Conservation (phyloP, 2,888 invertebrate species). For the Stictocephala bisonia region DNA sequence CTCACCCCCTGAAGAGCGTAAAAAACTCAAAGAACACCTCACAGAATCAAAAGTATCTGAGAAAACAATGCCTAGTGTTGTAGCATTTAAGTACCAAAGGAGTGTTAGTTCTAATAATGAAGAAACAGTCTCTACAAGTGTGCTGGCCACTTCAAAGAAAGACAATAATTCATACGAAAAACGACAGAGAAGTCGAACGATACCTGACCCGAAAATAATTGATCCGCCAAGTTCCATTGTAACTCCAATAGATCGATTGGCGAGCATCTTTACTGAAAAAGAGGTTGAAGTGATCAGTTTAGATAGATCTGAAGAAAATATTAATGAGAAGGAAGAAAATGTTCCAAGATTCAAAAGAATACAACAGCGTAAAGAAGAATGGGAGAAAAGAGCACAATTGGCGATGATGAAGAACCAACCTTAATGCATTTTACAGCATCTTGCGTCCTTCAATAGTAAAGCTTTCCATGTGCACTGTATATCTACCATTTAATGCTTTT, state of each 20-base stretch:
- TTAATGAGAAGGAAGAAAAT: slow-evolving; percentile 42
- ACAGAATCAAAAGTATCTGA: slow-evolving; percentile 42
- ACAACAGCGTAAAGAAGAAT: slow-evolving; percentile 79
- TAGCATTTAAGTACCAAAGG: slow-evolving; percentile 46
- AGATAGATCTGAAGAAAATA: slow-evolving; percentile 40
- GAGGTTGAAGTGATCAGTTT: slow-evolving; percentile 43
- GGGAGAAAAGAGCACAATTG: slow-evolving; percentile 82
- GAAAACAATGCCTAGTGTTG: slow-evolving; percentile 23
- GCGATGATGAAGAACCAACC: slow-evolving; percentile 62
- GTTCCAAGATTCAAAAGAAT: slow-evolving; percentile 73
- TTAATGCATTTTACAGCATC: slow-evolving; percentile 20
- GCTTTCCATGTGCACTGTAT: slow-evolving; percentile 27
- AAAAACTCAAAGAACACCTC: slow-evolving; percentile 47
- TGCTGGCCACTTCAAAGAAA: slow-evolving; percentile 47
- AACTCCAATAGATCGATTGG: slow-evolving; percentile 28
- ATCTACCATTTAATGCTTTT: slow-evolving; percentile 2
- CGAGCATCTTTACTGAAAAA: slow-evolving; percentile 43
- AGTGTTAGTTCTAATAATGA: slow-evolving; percentile 48
- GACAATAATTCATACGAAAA: slow-evolving; percentile 54
- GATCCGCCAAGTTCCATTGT: slow-evolving; percentile 36
- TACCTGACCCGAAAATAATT: slow-evolving; percentile 48
- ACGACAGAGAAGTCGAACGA: slow-evolving; percentile 53
- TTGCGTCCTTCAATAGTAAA: slow-evolving; percentile 2
- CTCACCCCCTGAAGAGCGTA: slow-evolving; percentile 47
- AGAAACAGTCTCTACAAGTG: slow-evolving; percentile 19